Evolutionary conservation across 2,888 invertebrate genomes (phyloP).

Genomic region (Athripsodes cinereus): DNA sequence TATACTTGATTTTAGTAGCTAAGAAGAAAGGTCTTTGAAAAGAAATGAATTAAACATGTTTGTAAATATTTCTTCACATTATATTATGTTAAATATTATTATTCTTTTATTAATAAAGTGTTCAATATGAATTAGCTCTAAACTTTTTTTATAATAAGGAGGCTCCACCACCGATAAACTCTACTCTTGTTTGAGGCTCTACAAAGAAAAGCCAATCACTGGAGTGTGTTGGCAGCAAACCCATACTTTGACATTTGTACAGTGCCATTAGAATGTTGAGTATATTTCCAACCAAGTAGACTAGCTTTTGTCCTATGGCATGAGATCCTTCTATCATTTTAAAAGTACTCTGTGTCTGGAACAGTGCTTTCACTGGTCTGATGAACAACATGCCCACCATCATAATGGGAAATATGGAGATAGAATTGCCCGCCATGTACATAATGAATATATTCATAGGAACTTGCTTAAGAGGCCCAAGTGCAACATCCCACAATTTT

Average conservation of each 20-base stretch:
- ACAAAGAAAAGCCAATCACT: conserved; percentile 99
- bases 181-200: conserved; percentile 78
- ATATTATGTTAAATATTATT: conserved; percentile 22
- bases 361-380: conserved; percentile 91
- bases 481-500: conserved; percentile 94
- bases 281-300: conserved; percentile 89
- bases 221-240: conserved; percentile 90
- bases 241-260: conserved; percentile 98
- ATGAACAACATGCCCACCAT: conserved; percentile 99
- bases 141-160: conserved; percentile 49
- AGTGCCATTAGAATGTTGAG: conserved; percentile 86
- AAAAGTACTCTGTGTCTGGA: conserved; percentile 83
- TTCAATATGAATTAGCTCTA: no score
- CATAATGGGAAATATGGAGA: conserved; percentile 99
- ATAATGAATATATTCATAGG: conserved; percentile 99
- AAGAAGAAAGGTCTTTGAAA: background rate
- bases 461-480: conserved; percentile 91
- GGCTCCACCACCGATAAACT: conserved; percentile 80
- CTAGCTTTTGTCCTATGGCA: conserved; percentile 84
- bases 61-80: conserved; percentile 5
- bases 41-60: background rate
- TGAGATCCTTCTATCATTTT: conserved; percentile 92
- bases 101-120: conserved; percentile 29
- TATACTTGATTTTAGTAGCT: conserved; percentile 38
- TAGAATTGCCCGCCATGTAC: conserved; percentile 99